A percentile compares a stretch with the other conserved stretches of the same genome.
phyloP scores from a whole-genome alignment of 2,797 vertebrate genomes.

The Loriculus beryllinus region DNA sequence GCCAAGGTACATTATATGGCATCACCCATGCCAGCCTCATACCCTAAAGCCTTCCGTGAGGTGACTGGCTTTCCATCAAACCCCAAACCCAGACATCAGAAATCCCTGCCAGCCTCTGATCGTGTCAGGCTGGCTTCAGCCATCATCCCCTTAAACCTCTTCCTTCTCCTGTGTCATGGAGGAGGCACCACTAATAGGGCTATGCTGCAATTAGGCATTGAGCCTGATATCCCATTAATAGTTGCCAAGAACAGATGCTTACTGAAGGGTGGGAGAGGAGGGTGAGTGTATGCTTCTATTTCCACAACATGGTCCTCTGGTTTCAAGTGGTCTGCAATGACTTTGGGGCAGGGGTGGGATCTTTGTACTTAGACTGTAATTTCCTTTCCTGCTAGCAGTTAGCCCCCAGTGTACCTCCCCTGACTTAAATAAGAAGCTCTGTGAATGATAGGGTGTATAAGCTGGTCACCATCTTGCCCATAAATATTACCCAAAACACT shows the following conservation, averaged over 20 bases:
- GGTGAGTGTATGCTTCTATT: accelerated
- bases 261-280: background rate
- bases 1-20: accelerated
- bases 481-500: conserved; percentile 12
- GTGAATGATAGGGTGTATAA: background rate
- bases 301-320: background rate
- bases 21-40: accelerated
- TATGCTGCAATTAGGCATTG: background rate
- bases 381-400: background rate
- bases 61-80: background rate
- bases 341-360: background rate
- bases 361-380: background rate
- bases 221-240: conserved; percentile 43
- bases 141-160: background rate
- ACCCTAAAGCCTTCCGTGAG: background rate
- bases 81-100: background rate
- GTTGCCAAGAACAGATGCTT: background rate
- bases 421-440: background rate
- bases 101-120: background rate
- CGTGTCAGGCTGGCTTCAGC: background rate
- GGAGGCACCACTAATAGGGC: background rate
- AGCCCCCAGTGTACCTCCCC: background rate
- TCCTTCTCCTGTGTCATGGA: background rate
- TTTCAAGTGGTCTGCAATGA: background rate
- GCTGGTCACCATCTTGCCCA: background rate